Percentiles rank a stretch among this genome's conserved stretches.
Evolutionary conservation across 2,888 invertebrate species (phyloP).

Genomic region (Acanthosepion lycidas): DNA sequence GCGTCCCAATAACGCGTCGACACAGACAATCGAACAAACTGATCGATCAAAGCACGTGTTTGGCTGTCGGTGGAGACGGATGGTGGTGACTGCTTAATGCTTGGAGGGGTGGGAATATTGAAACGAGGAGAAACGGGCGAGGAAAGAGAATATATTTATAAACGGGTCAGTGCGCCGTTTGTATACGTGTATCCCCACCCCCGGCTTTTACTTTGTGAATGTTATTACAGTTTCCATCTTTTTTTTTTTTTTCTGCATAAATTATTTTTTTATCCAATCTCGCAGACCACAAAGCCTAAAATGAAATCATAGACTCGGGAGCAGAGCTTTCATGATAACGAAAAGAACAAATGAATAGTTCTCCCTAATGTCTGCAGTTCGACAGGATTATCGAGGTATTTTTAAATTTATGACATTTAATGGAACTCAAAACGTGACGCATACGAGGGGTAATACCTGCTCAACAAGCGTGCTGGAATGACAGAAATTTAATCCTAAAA

Average conservation of each 20-base stretch:
- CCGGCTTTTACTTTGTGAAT: too few relatives aligned
- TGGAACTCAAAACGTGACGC: too few relatives aligned
- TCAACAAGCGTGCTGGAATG: too few relatives aligned
- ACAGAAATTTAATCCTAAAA: too few relatives aligned
- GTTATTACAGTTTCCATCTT: background rate
- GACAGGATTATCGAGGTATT: background rate
- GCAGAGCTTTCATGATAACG: background rate
- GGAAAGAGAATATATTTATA: background rate
- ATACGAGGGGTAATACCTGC: too few relatives aligned
- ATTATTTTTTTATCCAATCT: background rate
- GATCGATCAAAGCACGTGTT: background rate
- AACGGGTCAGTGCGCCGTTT: constrained; percentile 17
- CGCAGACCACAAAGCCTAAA: background rate
- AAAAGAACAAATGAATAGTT: too few relatives aligned
- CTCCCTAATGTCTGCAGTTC: background rate
- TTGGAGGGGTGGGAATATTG: background rate
- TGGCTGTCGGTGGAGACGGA: background rate
- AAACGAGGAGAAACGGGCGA: background rate
- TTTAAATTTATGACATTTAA: too few relatives aligned
- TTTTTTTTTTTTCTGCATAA: background rate
- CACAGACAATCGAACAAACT: constrained; percentile 14
- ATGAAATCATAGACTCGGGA: background rate
- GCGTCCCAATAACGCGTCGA: constrained; percentile 33
- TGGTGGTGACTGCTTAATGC: background rate
- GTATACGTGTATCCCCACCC: background rate